Evolutionary conservation across 2,797 vertebrate genomes (phyloP).

Genomic region (Smutsia temminckii): DNA sequence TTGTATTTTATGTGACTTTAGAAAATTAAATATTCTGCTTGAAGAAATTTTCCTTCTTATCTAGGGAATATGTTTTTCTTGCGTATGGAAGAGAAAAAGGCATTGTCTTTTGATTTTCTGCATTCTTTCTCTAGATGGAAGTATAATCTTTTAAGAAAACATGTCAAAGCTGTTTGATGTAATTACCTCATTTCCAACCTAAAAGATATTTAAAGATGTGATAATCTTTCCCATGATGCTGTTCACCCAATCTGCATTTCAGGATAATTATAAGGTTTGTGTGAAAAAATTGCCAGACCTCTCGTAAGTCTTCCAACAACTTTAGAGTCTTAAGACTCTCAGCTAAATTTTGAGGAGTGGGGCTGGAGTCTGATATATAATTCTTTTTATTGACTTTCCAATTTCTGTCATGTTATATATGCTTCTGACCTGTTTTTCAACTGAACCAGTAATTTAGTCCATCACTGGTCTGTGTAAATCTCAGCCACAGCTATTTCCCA

Average conservation of each 20-base stretch:
- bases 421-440: constrained; percentile 61
- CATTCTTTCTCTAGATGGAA: neutral
- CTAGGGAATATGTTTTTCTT: constrained; percentile 1
- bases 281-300: neutral
- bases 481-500: constrained; percentile 77
- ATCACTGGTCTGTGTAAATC: constrained; percentile 71
- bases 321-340: constrained; percentile 19
- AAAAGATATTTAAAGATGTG: neutral
- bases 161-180: neutral
- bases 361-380: constrained; percentile 30
- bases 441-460: constrained; percentile 67
- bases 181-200: neutral
- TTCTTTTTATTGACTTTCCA: constrained; percentile 60
- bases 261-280: constrained; percentile 12
- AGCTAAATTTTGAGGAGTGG: constrained; percentile 40
- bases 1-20: neutral
- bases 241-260: constrained; percentile 1
- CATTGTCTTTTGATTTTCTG: neutral
- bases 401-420: constrained; percentile 66
- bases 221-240: neutral
- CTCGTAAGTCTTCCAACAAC: neutral
- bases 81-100: neutral
- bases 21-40: neutral
- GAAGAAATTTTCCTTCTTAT: neutral
- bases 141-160: neutral